Evolutionary conservation across 2,113 vertebrate species (phyloP).

Genomic region (Dipodomys spectabilis): DNA sequence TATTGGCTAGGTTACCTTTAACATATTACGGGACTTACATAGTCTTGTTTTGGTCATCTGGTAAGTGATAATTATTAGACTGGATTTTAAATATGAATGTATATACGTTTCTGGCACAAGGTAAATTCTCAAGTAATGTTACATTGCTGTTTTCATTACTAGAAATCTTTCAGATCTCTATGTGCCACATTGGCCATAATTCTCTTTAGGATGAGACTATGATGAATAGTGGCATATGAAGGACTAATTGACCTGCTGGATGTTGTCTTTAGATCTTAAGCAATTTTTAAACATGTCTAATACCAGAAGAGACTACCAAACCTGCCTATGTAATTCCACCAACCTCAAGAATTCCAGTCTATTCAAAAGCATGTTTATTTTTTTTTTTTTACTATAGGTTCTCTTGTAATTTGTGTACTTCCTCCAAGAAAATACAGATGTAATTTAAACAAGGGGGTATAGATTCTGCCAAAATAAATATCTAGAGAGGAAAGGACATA

Average conservation of each 20-base stretch:
- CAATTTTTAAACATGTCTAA: not conserved
- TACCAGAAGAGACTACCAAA: not conserved
- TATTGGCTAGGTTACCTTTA: not conserved
- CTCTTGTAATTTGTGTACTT: not conserved
- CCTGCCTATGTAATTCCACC: not conserved
- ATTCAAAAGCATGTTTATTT: not conserved
- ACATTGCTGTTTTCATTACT: not conserved
- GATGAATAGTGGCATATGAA: not conserved
- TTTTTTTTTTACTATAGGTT: not conserved
- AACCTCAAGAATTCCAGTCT: not conserved
- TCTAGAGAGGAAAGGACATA: not conserved
- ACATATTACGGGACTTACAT: not conserved
- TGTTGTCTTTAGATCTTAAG: not conserved
- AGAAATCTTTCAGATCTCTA: not conserved
- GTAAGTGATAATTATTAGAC: not conserved
- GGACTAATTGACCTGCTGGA: not conserved
- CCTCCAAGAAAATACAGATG: not conserved
- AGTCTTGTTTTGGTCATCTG: not conserved
- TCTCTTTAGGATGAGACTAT: constrained; percentile 10
- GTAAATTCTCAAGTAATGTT: not conserved
- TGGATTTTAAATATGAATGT: not conserved
- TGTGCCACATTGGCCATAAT: not conserved
- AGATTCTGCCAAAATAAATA: constrained; percentile 18
- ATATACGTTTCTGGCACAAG: not conserved
- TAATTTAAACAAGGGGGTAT: constrained; percentile 22